Percentiles rank a stretch among this genome's conserved stretches.
phyloP scores from a whole-genome alignment of 1,140 invertebrate genomes.

The Drosophila teissieri region DNA sequence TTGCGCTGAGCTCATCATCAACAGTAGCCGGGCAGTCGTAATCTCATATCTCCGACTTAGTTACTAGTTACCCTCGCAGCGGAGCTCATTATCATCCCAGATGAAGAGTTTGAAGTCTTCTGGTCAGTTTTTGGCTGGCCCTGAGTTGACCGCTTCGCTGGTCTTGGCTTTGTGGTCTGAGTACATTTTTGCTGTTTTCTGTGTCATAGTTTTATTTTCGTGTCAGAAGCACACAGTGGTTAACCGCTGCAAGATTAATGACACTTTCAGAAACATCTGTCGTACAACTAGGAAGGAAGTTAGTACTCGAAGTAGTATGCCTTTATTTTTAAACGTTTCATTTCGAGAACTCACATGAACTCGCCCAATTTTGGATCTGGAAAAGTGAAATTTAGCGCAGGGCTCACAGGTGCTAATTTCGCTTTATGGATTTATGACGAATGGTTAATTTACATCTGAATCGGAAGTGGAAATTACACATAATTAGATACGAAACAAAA shows the following conservation, averaged over 20 bases:
- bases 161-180: constrained; percentile 42
- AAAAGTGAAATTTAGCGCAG: constrained; percentile 39
- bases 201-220: constrained; percentile 50
- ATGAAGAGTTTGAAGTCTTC: constrained; percentile 16
- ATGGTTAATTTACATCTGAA: constrained; percentile 25
- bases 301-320: neutral
- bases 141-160: constrained; percentile 51
- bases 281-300: constrained; percentile 58
- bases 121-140: constrained; percentile 39
- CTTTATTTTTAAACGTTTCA: constrained; percentile 38
- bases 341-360: constrained; percentile 38
- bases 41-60: constrained; percentile 30
- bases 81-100: constrained; percentile 16
- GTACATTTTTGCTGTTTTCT: constrained; percentile 25
- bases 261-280: constrained; percentile 49
- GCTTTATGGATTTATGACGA: neutral
- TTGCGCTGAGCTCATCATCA: constrained; percentile 55
- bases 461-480: constrained; percentile 28
- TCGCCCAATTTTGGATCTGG: constrained; percentile 11
- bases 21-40: constrained; percentile 27
- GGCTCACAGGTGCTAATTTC: constrained; percentile 22
- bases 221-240: neutral
- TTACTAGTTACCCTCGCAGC: constrained; percentile 41
- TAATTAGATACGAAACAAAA: neutral
- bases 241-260: constrained; percentile 55